Base-by-base conservation (phyloP, 1,140 invertebrate species). In the Physella acuta region DNA sequence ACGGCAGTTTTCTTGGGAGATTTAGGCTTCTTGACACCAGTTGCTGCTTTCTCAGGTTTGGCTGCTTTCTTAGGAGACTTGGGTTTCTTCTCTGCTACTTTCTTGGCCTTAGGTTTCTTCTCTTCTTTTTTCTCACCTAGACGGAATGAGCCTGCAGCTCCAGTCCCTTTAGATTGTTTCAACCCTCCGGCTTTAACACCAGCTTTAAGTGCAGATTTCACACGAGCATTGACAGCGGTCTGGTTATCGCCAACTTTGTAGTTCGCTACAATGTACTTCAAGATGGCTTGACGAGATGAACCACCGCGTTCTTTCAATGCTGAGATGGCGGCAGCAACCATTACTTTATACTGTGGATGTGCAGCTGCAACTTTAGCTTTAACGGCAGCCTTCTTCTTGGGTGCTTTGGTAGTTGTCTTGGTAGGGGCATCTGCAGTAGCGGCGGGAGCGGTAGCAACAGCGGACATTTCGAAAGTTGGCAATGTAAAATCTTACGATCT, bases 251-350 rank as follows among this genome's bases (percentile, higher is more conserved):
- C 80, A 37, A 83, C 71, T 20, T 74, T 82, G 76, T 77, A 82
- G 70, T 78, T 75, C 36, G 77, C 73, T 16, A 71, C 30, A 64
- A 82, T 80, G 73, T 81, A 82, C 58, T 83, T 82, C 20, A 81
- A 63, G 52, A 82, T 76, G 51, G 80, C 81, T 31, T 74, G n/a
- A n/a, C n/a, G n/a, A n/a, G n/a, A n/a, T n/a, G n/a, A n/a, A n/a
- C n/a, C n/a, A n/a, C n/a, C n/a, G 75, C 33, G 76, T 69, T 26
- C 72, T 75, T 16, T 81, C 80, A 2, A 61, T 62, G 56, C 39
- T 31, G 31, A 5, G 28, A 71, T 44, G 17, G 69, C 69, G 28
- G 37, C 34, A 30, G 36, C 17, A 36, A 71, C 39, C 69, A 71
- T 71, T 8, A 55, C 69, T 37, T 52, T 71, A 37, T 71, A 71